phyloP scores from a whole-genome alignment of 2,797 vertebrate species.

The Labeo calbasu region DNA sequence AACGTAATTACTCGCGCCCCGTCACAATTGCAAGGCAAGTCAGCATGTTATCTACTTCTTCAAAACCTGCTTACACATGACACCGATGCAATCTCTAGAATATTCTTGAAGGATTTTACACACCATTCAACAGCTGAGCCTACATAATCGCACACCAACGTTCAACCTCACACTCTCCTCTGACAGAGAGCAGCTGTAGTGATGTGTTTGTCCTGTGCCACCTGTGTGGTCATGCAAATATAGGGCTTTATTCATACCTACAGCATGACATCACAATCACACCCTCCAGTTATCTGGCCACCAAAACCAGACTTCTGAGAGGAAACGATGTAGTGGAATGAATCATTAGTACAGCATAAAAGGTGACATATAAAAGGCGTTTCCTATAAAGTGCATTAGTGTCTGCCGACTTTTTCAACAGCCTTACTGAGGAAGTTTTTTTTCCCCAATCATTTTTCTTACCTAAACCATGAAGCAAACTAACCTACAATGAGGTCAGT shows the following conservation, averaged over 20 bases:
- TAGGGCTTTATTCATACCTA: not conserved
- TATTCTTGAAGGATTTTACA: not conserved
- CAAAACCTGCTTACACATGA: not conserved
- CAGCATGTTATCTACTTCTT: not conserved
- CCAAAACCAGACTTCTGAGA: not conserved
- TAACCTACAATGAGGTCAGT: no score
- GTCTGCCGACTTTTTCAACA: not conserved
- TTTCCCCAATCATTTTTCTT: not conserved
- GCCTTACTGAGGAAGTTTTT: not conserved
- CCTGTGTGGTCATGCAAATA: conserved; percentile 26
- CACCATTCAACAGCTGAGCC: not conserved
- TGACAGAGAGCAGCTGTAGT: not conserved
- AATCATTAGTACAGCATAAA: conserved; percentile 3
- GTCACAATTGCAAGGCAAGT: not conserved
- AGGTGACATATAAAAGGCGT: not conserved
- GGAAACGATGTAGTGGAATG: not conserved
- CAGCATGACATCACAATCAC: not conserved
- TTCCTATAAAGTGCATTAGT: not conserved
- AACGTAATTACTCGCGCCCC: not conserved
- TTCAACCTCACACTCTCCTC: not conserved
- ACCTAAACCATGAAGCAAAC: not conserved
- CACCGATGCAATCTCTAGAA: not conserved
- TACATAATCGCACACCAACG: not conserved
- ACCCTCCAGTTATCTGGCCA: not conserved
- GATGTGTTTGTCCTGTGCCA: not conserved